phyloP scores from a whole-genome alignment of 1,140 invertebrate species.

The Cephus cinctus region DNA sequence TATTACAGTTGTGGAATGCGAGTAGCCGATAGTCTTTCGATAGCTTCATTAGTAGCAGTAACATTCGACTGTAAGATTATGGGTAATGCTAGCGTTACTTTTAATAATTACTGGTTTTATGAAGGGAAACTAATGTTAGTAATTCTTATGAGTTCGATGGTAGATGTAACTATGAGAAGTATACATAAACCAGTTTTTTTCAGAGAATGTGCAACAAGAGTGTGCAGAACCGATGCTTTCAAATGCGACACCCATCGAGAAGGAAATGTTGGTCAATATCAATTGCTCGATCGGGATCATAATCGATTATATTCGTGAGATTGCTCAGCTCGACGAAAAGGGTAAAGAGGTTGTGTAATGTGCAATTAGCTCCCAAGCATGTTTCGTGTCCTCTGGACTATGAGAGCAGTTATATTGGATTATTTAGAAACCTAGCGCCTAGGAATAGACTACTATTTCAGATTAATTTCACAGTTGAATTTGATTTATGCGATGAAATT shows the following conservation, averaged over 20 bases:
- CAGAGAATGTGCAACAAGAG: background rate
- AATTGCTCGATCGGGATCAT: slow-evolving; percentile 35
- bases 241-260: slow-evolving; percentile 13
- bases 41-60: too few relatives aligned
- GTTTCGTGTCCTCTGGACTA: background rate
- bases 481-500: slow-evolving; percentile 24
- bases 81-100: too few relatives aligned
- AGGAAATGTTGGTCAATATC: slow-evolving; percentile 32
- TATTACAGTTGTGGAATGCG: too few relatives aligned
- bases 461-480: slow-evolving; percentile 9
- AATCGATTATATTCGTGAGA: slow-evolving; percentile 33
- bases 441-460: background rate
- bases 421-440: background rate
- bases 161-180: too few relatives aligned
- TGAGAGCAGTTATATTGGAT: slow-evolving; percentile 4
- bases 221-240: too few relatives aligned
- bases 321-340: slow-evolving; percentile 8
- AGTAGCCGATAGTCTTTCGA: too few relatives aligned
- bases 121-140: too few relatives aligned
- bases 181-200: too few relatives aligned
- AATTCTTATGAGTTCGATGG: too few relatives aligned
- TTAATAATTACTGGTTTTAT: too few relatives aligned
- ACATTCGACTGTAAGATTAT: too few relatives aligned
- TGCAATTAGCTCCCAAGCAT: too few relatives aligned
- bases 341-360: slow-evolving; percentile 7